These are phyloP conservation scores for Falco columbarius DNA, from an alignment of 2,797 vertebrate species.

Conservation along the genomic window DNA sequence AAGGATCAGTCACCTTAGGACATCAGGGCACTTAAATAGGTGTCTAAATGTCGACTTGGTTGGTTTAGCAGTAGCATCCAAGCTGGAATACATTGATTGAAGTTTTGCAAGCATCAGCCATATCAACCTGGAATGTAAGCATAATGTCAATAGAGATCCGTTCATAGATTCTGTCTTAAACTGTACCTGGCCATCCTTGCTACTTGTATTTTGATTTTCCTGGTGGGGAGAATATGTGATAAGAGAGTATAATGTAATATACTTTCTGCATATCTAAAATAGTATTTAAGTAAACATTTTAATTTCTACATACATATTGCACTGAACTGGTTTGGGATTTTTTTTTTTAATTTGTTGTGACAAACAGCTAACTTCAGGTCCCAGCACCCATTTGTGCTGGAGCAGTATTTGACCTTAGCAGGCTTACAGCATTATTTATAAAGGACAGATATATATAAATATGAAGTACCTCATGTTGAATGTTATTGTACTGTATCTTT, in stretches of 20 bases:
- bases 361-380: conserved; percentile 72
- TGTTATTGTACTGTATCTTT: conserved; percentile 89
- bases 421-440: conserved; percentile 80
- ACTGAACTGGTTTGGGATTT: conserved; percentile 74
- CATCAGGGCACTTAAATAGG: not conserved
- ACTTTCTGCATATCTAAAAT: conserved; percentile 77
- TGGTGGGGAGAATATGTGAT: conserved; percentile 57
- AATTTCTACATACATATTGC: conserved; percentile 79
- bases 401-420: conserved; percentile 74
- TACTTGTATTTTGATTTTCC: conserved; percentile 30
- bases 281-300: conserved; percentile 77
- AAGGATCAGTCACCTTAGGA: not conserved
- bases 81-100: not conserved
- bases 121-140: conserved; percentile 34
- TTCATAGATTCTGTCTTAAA: conserved; percentile 45
- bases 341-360: conserved; percentile 40
- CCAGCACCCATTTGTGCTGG: conserved; percentile 53
- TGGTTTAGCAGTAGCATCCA: not conserved
- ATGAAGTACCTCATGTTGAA: conserved; percentile 83
- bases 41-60: not conserved
- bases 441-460: conserved; percentile 81
- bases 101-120: conserved; percentile 47
- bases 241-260: conserved; percentile 72
- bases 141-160: not conserved
- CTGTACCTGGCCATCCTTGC: conserved; percentile 45